Evolutionary conservation across 2,797 vertebrate species (phyloP), one percentile per base, ranked within the genome.

Genomic region (Holocentrus rufus): DNA sequence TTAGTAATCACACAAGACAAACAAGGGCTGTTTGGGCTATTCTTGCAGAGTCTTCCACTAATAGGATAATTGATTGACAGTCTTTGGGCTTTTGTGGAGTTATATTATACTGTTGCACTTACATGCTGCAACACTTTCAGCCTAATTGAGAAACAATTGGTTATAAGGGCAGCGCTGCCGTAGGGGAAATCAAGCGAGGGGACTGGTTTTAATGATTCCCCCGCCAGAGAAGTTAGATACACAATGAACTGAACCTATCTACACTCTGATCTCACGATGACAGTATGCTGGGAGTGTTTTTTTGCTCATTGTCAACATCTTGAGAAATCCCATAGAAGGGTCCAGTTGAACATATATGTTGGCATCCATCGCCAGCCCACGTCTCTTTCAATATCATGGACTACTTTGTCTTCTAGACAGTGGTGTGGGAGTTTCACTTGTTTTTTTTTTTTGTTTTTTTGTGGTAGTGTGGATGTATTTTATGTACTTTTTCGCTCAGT

Each of bases 41-140:
- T 76, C 69, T 77, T 57, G 72, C 74, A 85, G 87, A 88, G 74
- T 87, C 85, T 74, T 60, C 7, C 76, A 74, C 83, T 90, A 88
- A 91, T 88, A 71, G 90, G 84, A 85, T 88, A 88, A 91, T 85
- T 92, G 90, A 92, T 90, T 91, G 89, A 91, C 89, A 90, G 88
- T 69, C 76, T 82, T 72, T 83, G 71, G 71, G 82, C 83, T 77
- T 65, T 83, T 54, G 23, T 73, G 61, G 73, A 49, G 67, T 50
- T 61, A 47, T 58, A 56, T 84, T 85, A 79, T 62, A 73, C 74
- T 65, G 42, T 55, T 83, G 79, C 70, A 53, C 72, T 74, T 72
- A 66, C 64, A 74, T 25, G 77, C 76, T 42, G 69, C 52, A 77
- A 75, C 61, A 60, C 69, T 85, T 83, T 81, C 65, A 74, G 1